These are phyloP conservation scores for Drosophila peninsularis DNA, from an alignment of 2,888 invertebrate genomes.

Conservation along the genomic window DNA sequence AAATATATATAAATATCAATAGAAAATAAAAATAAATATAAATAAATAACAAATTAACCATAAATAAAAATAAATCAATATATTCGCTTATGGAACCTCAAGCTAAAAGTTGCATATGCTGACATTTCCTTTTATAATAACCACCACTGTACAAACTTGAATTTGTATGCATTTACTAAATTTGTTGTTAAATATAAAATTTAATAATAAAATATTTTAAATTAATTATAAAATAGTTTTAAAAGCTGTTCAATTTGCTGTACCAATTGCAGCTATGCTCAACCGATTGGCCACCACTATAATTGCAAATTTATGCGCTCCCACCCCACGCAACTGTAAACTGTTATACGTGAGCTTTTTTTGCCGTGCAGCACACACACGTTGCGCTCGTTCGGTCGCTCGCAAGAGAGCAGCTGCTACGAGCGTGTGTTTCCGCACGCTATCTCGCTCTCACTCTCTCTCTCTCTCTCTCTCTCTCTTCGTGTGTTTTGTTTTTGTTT, in stretches of 20 bases:
- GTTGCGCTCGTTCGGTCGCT: constrained; percentile 28
- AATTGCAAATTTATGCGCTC: constrained; percentile 33
- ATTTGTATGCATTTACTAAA: neutral
- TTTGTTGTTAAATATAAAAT: neutral
- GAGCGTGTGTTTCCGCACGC: constrained; percentile 31
- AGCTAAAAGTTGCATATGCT: neutral
- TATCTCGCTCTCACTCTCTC: constrained; percentile 36
- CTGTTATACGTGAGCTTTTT: constrained; percentile 50
- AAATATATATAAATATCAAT: neutral
- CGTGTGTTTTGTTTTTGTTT: constrained; percentile 62
- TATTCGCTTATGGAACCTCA: neutral
- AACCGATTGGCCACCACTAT: constrained; percentile 18
- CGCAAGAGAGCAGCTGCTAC: constrained; percentile 20
- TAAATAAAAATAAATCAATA: neutral
- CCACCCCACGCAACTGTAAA: constrained; percentile 27
- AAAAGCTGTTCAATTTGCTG: neutral
- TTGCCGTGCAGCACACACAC: constrained; percentile 49
- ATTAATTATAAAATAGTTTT: neutral
- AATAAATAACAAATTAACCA: neutral
- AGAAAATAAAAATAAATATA: neutral
- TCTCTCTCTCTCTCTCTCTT: constrained; percentile 37
- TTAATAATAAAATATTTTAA: no score
- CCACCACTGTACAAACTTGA: neutral
- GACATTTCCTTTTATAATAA: neutral
- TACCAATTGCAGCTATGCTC: neutral